A percentile compares a stretch with the other conserved stretches of the same genome.
Conservation (phyloP, 2,888 invertebrate species). For the Zelleria hepariella region DNA sequence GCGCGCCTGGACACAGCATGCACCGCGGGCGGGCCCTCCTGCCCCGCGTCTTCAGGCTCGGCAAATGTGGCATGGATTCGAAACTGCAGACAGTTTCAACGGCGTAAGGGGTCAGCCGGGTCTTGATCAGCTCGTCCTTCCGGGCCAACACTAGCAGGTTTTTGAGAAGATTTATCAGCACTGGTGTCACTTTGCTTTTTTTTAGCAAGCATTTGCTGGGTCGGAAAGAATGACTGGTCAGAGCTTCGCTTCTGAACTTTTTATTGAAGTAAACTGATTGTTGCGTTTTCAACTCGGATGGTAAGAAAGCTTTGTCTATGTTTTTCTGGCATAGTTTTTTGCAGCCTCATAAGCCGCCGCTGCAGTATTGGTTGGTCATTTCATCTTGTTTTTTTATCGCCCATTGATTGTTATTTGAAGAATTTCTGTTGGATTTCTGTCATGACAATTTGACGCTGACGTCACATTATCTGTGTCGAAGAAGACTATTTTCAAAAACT, state of each 20-base stretch:
- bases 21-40: not conserved
- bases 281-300: not conserved
- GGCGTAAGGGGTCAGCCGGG: not conserved
- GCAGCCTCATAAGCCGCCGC: not conserved
- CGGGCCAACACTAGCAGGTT: not conserved
- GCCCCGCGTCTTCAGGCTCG: not conserved
- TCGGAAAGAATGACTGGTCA: not conserved
- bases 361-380: not conserved
- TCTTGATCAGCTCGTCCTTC: not conserved
- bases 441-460: not conserved
- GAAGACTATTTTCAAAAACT: no score
- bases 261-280: not conserved
- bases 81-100: not conserved
- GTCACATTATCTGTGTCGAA: not conserved
- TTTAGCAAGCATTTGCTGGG: not conserved
- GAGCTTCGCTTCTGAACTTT: not conserved
- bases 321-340: not conserved
- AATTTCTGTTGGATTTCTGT: not conserved
- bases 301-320: not conserved
- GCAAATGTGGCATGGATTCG: not conserved
- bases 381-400: not conserved
- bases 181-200: not conserved
- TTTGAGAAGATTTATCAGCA: not conserved
- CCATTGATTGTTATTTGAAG: not conserved
- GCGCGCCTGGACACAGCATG: not conserved